These are phyloP conservation scores for Prionailurus bengalensis DNA, from an alignment of 2,113 vertebrate genomes.

Conservation along the genomic window DNA sequence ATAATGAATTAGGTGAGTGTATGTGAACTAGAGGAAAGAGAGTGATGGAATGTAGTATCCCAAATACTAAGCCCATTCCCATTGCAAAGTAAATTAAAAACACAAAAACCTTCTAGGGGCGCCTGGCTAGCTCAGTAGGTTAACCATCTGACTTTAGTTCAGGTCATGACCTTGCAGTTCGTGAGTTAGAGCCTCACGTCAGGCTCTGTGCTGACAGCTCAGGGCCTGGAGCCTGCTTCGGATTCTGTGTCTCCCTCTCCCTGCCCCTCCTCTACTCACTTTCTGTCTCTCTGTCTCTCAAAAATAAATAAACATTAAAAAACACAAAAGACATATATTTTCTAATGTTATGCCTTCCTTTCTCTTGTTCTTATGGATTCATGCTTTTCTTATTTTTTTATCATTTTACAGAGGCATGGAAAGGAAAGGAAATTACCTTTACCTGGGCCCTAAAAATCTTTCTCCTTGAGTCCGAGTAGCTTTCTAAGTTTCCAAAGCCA, in stretches of 20 bases:
- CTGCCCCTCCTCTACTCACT: too few relatives aligned
- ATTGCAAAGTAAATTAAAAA: constrained; percentile 36
- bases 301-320: too few relatives aligned
- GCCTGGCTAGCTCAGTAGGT: too few relatives aligned
- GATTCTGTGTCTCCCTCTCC: too few relatives aligned
- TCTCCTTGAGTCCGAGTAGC: background rate
- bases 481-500: background rate
- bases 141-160: too few relatives aligned
- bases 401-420: background rate
- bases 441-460: background rate
- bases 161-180: too few relatives aligned
- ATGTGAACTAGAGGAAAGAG: constrained; percentile 7
- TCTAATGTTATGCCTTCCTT: constrained; percentile 4
- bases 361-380: background rate
- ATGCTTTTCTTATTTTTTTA: background rate
- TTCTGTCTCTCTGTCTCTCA: too few relatives aligned
- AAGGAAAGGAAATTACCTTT: background rate
- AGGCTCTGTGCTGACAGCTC: too few relatives aligned
- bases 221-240: too few relatives aligned
- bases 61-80: background rate
- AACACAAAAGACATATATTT: background rate
- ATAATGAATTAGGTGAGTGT: constrained; percentile 72
- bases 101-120: too few relatives aligned
- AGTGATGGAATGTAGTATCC: background rate
- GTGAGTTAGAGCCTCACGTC: too few relatives aligned